Evolutionary conservation across 2,888 invertebrate species (phyloP).

Genomic region (Hyalella azteca): DNA sequence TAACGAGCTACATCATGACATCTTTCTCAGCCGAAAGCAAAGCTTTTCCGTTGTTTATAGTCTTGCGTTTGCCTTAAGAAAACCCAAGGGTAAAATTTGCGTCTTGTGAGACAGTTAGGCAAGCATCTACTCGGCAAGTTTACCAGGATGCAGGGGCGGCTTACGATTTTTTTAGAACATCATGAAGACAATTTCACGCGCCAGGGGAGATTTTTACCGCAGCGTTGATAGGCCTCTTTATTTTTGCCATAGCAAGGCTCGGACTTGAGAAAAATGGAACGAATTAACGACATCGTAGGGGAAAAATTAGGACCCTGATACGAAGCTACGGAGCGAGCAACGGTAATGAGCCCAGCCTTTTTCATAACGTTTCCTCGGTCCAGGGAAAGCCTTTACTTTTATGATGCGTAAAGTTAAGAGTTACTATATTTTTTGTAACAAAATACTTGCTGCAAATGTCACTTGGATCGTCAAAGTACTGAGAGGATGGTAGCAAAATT

Average conservation of each 20-base stretch:
- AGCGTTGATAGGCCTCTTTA: conserved; percentile 4
- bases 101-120: neutral
- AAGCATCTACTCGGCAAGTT: neutral
- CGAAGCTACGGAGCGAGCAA: too few relatives aligned
- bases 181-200: neutral
- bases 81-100: neutral
- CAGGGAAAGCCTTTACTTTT: too few relatives aligned
- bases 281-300: neutral
- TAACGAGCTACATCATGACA: too few relatives aligned
- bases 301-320: neutral
- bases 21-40: conserved; percentile 5
- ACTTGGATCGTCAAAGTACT: too few relatives aligned
- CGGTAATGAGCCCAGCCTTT: too few relatives aligned
- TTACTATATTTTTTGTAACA: too few relatives aligned
- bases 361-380: too few relatives aligned
- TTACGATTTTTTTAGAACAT: neutral
- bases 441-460: too few relatives aligned
- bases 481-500: too few relatives aligned
- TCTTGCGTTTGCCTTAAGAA: neutral
- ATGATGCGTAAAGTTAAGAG: too few relatives aligned
- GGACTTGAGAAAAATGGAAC: neutral
- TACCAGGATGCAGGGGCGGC: neutral
- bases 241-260: neutral
- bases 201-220: conserved; percentile 4
- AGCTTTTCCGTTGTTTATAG: neutral